Percentiles rank a stretch among this genome's conserved stretches.
Conservation (phyloP, 2,888 invertebrate species). For the Criorhina ranunculi region DNA sequence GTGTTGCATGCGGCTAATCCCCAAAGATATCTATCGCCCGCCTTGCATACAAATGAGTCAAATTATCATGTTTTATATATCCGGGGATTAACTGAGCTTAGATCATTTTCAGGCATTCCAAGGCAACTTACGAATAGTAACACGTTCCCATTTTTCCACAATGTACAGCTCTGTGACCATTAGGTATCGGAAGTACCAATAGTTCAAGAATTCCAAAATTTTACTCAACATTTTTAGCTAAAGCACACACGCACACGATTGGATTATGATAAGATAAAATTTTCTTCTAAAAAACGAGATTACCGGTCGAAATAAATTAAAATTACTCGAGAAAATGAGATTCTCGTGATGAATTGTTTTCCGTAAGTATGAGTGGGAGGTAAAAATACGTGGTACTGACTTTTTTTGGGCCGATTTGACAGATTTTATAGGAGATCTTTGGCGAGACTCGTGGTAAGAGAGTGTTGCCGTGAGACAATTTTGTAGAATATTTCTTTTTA, state of each 20-base stretch:
- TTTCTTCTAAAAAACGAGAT: neutral
- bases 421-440: slow-evolving; percentile 40
- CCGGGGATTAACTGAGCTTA: neutral
- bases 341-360: slow-evolving; percentile 14
- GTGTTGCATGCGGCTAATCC: neutral
- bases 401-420: slow-evolving; percentile 1
- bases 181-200: slow-evolving; percentile 89
- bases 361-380: neutral
- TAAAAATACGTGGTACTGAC: slow-evolving; percentile 35
- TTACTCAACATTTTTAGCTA: slow-evolving; percentile 81
- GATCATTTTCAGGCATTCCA: no score
- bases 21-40: slow-evolving; percentile 12
- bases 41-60: neutral
- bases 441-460: slow-evolving; percentile 28
- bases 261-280: neutral
- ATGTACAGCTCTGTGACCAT: slow-evolving; percentile 89
- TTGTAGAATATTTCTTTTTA: no score
- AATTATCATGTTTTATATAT: slow-evolving; percentile 6
- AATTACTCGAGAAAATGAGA: slow-evolving; percentile 12
- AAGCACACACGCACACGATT: neutral
- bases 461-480: slow-evolving; percentile 6
- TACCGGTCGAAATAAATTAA: neutral
- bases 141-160: slow-evolving; percentile 90
- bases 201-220: slow-evolving; percentile 86
- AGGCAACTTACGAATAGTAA: slow-evolving; percentile 87